Percentiles rank a stretch among this genome's conserved stretches.
Evolutionary conservation across 1,140 invertebrate genomes (phyloP).

Genomic region (Cotesia chilonis): DNA sequence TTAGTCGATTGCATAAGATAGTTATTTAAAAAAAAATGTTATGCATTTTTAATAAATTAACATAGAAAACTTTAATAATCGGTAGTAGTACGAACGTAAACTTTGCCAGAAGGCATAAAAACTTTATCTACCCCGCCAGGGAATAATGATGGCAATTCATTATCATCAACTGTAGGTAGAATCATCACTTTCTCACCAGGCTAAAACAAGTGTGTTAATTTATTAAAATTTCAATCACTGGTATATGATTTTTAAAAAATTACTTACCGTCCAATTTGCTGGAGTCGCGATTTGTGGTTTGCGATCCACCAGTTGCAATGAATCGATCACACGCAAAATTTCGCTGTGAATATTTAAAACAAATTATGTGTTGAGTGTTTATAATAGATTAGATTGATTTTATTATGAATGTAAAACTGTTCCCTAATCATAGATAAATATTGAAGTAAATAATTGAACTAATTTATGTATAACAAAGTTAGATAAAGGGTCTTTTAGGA

Average conservation of each 20-base stretch:
- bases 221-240: constrained; percentile 11
- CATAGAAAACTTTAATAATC: constrained; percentile 65
- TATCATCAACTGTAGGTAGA: constrained; percentile 75
- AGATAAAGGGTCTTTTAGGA: too few species aligned
- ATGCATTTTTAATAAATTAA: neutral
- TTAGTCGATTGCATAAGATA: too few species aligned
- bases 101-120: constrained; percentile 80
- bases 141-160: constrained; percentile 77
- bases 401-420: too few species aligned
- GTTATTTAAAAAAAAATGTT: too few species aligned
- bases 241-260: constrained; percentile 1
- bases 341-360: constrained; percentile 72
- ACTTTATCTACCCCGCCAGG: constrained; percentile 76
- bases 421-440: too few species aligned
- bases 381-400: constrained; percentile 23
- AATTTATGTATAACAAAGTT: too few species aligned
- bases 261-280: constrained; percentile 84
- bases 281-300: constrained; percentile 82
- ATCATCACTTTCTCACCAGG: constrained; percentile 85
- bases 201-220: constrained; percentile 61
- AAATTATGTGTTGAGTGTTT: constrained; percentile 48
- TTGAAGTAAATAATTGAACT: too few species aligned
- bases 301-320: constrained; percentile 81
- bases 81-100: constrained; percentile 81
- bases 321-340: constrained; percentile 88